Evolutionary conservation across 2,113 vertebrate genomes (phyloP).

Genomic region (Crotalus helleri): DNA sequence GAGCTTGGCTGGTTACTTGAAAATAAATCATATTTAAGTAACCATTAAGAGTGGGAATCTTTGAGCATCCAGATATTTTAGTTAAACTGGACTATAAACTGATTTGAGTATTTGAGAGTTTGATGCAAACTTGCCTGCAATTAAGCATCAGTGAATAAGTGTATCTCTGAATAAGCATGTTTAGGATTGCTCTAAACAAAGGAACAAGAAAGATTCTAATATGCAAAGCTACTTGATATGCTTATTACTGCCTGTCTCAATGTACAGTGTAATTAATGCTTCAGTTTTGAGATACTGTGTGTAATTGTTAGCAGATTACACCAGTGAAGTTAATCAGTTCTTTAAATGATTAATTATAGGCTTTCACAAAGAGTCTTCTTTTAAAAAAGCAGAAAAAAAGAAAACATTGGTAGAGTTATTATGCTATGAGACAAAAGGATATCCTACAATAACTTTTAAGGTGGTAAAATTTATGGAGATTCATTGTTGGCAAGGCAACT

Average conservation of each 20-base stretch:
- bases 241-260: neutral
- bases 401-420: conserved; percentile 20
- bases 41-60: neutral
- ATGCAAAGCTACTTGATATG: conserved; percentile 8
- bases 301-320: conserved; percentile 23
- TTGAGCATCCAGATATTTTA: neutral
- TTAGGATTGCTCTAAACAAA: neutral
- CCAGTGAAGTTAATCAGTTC: conserved; percentile 25
- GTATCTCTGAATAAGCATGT: neutral
- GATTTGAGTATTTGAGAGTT: neutral
- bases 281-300: conserved; percentile 16
- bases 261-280: conserved; percentile 22
- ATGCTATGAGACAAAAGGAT: conserved; percentile 15
- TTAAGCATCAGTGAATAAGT: neutral
- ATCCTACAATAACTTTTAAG: conserved; percentile 24
- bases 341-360: conserved; percentile 46
- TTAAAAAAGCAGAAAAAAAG: fast-evolving
- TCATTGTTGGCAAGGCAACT: conserved; percentile 25
- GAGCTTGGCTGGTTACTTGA: neutral
- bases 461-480: conserved; percentile 12
- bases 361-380: conserved; percentile 22
- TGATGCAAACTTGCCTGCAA: neutral
- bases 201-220: neutral
- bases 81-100: neutral
- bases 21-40: neutral